Evolutionary conservation across 2,888 invertebrate genomes (phyloP), one percentile per base, ranked within the genome.

Genomic region (Caenorhabditis sulstoni): DNA sequence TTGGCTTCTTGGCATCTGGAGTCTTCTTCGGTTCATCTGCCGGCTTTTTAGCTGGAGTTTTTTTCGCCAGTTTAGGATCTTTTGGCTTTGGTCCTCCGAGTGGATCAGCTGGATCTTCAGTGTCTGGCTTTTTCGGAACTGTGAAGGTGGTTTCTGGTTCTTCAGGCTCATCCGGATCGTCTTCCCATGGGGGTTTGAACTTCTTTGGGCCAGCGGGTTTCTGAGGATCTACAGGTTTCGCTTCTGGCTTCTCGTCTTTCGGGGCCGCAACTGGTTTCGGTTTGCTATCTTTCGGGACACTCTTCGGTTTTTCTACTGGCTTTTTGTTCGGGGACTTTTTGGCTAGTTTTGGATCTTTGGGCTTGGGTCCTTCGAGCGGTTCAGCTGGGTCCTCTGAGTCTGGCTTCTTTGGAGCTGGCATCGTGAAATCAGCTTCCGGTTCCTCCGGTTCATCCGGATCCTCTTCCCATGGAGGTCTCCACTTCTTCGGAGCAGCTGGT

Each of bases 181-280:
- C 79, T 52, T 81, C 68, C 68, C 71, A 81, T 75, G 62, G 76
- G 11, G 64, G 83, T 55, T 50, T 71, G 61, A 50, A 83, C 41
- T 61, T 78, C 53, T 76, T 84, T 0, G 78, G 78, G 3, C 45
- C 71, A 0, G 55, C 79, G 18, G 79, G 68, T 12, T 76, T 75
- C 8, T 58, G 52, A n/a, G 81, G 77, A 29, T 81, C 75, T 4
- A 53, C 70, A 0, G 73, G 57, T 59, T 70, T 66, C 14, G 53
- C 52, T 35, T 52, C 35, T n/a, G 52, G 52, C 35, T 57, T 57
- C 29, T 55, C 37, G 14, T 35, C 44, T 20, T 35, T 29, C 16
- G 59, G 61, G 20, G 45, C 57, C 8, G 52, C 44, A 23, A 18
- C 37, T 3, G 75, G 75, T 39, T 71, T 64, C 8, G 65, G 64